Percentiles rank a stretch among this genome's conserved stretches.
These are phyloP conservation scores for Strigamia crassipes DNA, from an alignment of 2,888 invertebrate genomes.

Conservation along the genomic window DNA sequence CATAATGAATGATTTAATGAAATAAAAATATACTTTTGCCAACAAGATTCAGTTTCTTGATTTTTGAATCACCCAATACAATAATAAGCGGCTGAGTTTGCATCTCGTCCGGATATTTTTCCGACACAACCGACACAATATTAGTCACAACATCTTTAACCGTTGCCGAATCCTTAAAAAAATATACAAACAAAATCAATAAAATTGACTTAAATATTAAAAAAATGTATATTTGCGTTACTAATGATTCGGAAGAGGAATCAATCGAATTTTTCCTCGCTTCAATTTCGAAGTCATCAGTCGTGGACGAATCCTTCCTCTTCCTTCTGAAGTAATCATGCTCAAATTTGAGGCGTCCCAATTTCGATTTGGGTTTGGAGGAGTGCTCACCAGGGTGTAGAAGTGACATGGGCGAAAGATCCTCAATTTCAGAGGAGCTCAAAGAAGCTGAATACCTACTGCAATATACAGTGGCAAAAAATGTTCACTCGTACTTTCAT, in stretches of 20 bases:
- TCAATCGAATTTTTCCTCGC: conserved; percentile 50
- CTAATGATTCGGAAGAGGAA: conserved; percentile 52
- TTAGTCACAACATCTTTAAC: conserved; percentile 52
- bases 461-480: conserved; percentile 43
- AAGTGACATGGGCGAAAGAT: conserved; percentile 44
- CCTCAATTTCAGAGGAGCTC: conserved; percentile 51
- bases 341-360: conserved; percentile 51
- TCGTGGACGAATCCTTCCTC: conserved; percentile 48
- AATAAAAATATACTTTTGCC: background rate
- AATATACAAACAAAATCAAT: background rate
- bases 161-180: conserved; percentile 50
- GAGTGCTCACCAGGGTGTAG: conserved; percentile 46
- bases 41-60: conserved; percentile 38
- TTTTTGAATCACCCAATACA: conserved; percentile 49
- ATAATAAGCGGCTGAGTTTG: conserved; percentile 43
- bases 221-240: background rate
- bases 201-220: background rate
- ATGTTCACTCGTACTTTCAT: conserved; percentile 33
- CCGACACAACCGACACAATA: conserved; percentile 51
- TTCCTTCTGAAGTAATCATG: conserved; percentile 55
- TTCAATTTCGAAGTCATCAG: conserved; percentile 45
- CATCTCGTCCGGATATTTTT: conserved; percentile 49
- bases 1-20: background rate
- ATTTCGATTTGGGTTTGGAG: conserved; percentile 32
- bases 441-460: conserved; percentile 50